Evolutionary conservation across 2,797 vertebrate species (phyloP).

Genomic region (Diplodus puntazzo): DNA sequence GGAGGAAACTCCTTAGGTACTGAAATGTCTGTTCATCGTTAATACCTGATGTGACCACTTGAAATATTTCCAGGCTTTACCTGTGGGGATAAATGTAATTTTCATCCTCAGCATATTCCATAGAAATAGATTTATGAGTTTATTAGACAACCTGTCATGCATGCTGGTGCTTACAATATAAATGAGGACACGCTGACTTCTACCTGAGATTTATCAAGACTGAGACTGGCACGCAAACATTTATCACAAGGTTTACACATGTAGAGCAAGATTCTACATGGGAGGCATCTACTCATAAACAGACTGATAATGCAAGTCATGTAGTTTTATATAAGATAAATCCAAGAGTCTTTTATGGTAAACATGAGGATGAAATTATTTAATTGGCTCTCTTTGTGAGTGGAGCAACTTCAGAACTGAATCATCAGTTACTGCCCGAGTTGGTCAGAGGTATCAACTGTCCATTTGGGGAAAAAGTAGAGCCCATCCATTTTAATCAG

Average conservation of each 20-base stretch:
- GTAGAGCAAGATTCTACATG: not conserved
- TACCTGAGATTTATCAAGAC: constrained; percentile 40
- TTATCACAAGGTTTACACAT: constrained; percentile 26
- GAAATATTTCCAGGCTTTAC: constrained; percentile 18
- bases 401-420: constrained; percentile 52
- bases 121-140: constrained; percentile 31
- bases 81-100: constrained; percentile 23
- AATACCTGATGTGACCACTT: not conserved
- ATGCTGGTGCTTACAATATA: constrained; percentile 4
- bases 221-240: constrained; percentile 24
- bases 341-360: constrained; percentile 16
- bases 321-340: not conserved
- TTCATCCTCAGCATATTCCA: constrained; percentile 14
- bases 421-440: constrained; percentile 56
- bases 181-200: constrained; percentile 24
- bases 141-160: constrained; percentile 15
- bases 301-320: not conserved
- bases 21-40: not conserved
- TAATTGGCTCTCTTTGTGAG: constrained; percentile 35
- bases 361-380: constrained; percentile 41
- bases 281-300: constrained; percentile 16
- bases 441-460: constrained; percentile 74
- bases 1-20: not conserved
- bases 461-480: constrained; percentile 76
- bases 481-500: constrained; percentile 87